A percentile compares a stretch with the other conserved stretches of the same genome.
phyloP scores from a whole-genome alignment of 2,797 vertebrate species.

The Fundulus diaphanus region DNA sequence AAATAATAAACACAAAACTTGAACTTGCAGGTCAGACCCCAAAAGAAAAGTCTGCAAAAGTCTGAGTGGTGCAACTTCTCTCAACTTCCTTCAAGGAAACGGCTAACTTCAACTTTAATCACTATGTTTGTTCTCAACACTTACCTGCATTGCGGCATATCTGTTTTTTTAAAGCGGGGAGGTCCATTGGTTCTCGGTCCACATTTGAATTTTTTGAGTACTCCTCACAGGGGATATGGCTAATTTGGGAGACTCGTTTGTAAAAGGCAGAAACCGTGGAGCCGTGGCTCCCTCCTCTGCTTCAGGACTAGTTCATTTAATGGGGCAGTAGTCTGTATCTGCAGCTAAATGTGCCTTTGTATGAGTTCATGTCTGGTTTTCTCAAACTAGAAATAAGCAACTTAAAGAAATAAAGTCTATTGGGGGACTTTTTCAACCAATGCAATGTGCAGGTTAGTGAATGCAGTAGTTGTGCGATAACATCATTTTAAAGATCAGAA shows the following conservation, averaged over 20 bases:
- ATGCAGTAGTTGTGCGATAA: background rate
- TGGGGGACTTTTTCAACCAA: constrained; percentile 28
- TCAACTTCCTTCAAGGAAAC: constrained; percentile 11
- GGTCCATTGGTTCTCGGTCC: constrained; percentile 12
- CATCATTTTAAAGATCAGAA: background rate
- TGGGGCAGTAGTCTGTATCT: constrained; percentile 40
- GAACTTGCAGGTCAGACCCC: background rate
- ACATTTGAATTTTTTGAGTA: constrained; percentile 32
- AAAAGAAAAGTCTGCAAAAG: background rate
- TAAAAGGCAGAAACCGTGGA: constrained; percentile 54
- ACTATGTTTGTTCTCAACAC: constrained; percentile 20
- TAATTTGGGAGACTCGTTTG: constrained; percentile 61
- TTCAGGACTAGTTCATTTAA: constrained; percentile 52
- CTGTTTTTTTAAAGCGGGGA: constrained; percentile 32
- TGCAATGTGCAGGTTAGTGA: background rate
- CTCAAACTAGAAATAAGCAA: constrained; percentile 31
- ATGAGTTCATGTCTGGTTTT: constrained; percentile 9
- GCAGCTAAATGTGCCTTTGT: background rate
- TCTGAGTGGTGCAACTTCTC: no score
- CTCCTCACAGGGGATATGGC: constrained; percentile 45
- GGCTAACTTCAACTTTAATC: constrained; percentile 31
- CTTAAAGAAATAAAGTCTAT: constrained; percentile 33
- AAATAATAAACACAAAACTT: background rate
- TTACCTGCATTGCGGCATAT: constrained; percentile 6
- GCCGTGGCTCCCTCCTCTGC: constrained; percentile 47